Evolutionary conservation across 1,140 invertebrate species (phyloP).

Genomic region (Trichonephila inaurata): DNA sequence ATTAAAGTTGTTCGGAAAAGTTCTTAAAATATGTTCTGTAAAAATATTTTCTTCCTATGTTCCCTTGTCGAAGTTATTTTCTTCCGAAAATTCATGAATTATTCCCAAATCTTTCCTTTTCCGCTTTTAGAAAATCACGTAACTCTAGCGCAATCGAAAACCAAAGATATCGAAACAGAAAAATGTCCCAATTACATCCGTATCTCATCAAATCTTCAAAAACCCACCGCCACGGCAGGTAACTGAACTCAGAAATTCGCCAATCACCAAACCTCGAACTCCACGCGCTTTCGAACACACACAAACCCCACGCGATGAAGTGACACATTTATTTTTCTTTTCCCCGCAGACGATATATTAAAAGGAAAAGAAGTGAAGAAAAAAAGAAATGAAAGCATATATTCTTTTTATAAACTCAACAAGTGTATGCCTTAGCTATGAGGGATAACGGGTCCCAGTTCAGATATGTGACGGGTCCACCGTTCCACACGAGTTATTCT

Average conservation of each 20-base stretch:
- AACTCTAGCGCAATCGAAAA: background rate
- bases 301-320: background rate
- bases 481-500: constrained; percentile 47
- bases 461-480: constrained; percentile 20
- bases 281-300: background rate
- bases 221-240: constrained; percentile 33
- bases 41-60: background rate
- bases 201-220: constrained; percentile 3
- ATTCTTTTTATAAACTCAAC: constrained; percentile 63
- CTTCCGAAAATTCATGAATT: background rate
- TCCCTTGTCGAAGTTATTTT: background rate
- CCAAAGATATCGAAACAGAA: background rate
- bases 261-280: background rate
- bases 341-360: constrained; percentile 38
- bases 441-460: constrained; percentile 32
- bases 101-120: background rate
- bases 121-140: background rate
- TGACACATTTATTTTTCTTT: constrained; percentile 49
- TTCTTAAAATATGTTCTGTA: too few relatives aligned
- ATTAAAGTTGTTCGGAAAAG: too few relatives aligned
- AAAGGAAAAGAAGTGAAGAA: background rate
- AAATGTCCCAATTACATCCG: constrained; percentile 6
- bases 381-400: background rate
- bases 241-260: constrained; percentile 24
- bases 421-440: background rate